Base-by-base conservation (phyloP, 1,140 invertebrate species). In the Drosophila biarmipes region DNA sequence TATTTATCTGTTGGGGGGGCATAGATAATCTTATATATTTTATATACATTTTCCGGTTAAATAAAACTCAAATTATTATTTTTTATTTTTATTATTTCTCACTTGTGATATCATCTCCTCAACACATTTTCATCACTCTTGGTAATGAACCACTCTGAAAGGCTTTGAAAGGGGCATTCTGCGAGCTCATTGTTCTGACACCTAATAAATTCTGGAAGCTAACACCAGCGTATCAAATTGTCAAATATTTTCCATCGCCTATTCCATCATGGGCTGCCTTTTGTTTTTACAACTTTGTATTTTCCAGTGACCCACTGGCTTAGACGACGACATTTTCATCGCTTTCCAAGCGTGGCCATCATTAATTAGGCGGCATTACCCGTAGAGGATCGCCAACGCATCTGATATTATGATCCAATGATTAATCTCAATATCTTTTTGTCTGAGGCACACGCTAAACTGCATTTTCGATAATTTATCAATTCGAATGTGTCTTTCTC, bases 391-490 rank as follows among this genome's bases (percentile, higher is more conserved):
- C 82, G 82, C 82, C 82, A 87, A 86, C 82, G 78, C 66, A 84
- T 62, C 34, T 35, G 29, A 64, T 72, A 34, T 34, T 37, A 58
- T 75, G 72, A 72, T 53, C 57, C 51, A 72, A 72, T 86, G 85
- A 86, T 86, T 78, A 86, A 87, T 86, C 78, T 81, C 68, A 78
- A 87, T 87, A 89, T 79, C 66, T 82, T 76, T 89, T 87, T 82
- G 72, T 89, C 31, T 63, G 54, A 53, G 79, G 78, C 79, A 81
- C 79, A 81, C 79, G 79, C 78, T 82, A 87, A 87, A 87, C 67
- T 89, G 72, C 67, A 77, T 73, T 79, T 89, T 76, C 51, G 79
- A 84, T 84, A 82, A 87, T 87, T 87, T 87, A 87, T 87, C 84
- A 87, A 89, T 57, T 42, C 57, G 42, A 72, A 15, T 49, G 59